phyloP scores from a whole-genome alignment of 37 sponge, comb jelly and placozoan species.

The Petrosia ficiformis region DNA sequence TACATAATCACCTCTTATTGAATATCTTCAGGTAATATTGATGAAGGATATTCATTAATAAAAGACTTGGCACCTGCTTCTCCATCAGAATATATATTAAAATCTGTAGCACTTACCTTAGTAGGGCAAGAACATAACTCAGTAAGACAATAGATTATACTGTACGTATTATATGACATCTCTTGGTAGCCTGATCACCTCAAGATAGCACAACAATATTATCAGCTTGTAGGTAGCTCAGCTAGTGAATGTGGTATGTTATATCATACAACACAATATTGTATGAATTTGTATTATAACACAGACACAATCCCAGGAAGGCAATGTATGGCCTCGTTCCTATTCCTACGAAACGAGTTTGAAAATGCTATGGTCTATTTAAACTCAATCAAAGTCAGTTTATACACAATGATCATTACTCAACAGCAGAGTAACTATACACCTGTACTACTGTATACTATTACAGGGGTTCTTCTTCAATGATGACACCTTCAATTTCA shows the following conservation, averaged over 20 bases:
- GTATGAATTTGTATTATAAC: background rate
- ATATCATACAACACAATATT: background rate
- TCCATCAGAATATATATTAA: slow-evolving; percentile 97
- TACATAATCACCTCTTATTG: background rate
- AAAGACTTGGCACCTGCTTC: slow-evolving; percentile 92
- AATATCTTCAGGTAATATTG: slow-evolving; percentile 63
- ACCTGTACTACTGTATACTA: no score
- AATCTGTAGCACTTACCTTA: slow-evolving; percentile 90
- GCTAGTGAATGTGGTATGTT: slow-evolving; percentile 94
- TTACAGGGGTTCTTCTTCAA: slow-evolving; percentile 95
- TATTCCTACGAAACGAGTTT: slow-evolving; percentile 95
- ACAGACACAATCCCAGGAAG: slow-evolving; percentile 98
- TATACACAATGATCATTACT: no score
- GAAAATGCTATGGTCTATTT: slow-evolving; percentile 96
- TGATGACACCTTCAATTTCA: slow-evolving; percentile 96
- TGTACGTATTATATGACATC: background rate
- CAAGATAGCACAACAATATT: slow-evolving; percentile 95
- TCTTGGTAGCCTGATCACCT: slow-evolving; percentile 76
- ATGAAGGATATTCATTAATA: slow-evolving; percentile 89
- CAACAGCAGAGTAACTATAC: no score
- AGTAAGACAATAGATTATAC: slow-evolving; percentile 31
- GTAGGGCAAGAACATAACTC: slow-evolving; percentile 91
- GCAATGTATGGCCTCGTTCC: slow-evolving; percentile 98
- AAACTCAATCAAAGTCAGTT: slow-evolving; percentile 88
- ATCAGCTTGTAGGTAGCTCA: slow-evolving; percentile 95